Base-by-base conservation (phyloP, 2,797 vertebrate species). In the Hyperoplus lanceolatus region DNA sequence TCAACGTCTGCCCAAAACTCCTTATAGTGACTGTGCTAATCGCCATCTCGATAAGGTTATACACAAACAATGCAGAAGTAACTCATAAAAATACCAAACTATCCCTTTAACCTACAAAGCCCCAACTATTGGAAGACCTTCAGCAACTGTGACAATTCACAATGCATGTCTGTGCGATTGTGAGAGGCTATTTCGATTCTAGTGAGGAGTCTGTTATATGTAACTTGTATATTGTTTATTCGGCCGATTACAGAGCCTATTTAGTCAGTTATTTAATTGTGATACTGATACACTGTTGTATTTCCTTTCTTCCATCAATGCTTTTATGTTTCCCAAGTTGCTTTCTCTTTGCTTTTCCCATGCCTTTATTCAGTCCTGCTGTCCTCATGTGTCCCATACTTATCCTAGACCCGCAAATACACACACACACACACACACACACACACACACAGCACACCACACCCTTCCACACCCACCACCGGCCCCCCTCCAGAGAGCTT, bases 361-460 rank as follows among this genome's bases (percentile, higher is more conserved):
- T 65, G 4, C 18, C 54, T 73, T 53, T 59, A 18, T 53, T 51
- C 8, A 10, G 41, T 67, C 45, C 42, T 39, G 41, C 51, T 39
- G 50, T 59, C 62, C 69, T 71, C 29, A 70, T 48, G 61, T 55
- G n/a, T 62, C 48, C 38, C 21, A 55, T 49, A 18, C 21, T 39
- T 38, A 4, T 43, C 38, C 41, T 59, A 9, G 12, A 45, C 13
- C 55, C 13, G 16, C 21, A 21, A 45, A 42, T 29, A 51, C 29
- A 67, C 13, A 57, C 62, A 9, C 45, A 43, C 6, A 56, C 16
- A 51, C 2, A 61, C n/a, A 70, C 39, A 51, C 59, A 64, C 11
- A 57, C 6, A 57, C 71, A 75, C 59, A 75, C n/a, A n/a, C n/a
- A n/a, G n/a, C n/a, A n/a, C 55, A 61, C 81, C 74, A 73, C 74